Evolutionary conservation across 2,888 invertebrate genomes (phyloP).

Genomic region (Pristionchus exspectatus): DNA sequence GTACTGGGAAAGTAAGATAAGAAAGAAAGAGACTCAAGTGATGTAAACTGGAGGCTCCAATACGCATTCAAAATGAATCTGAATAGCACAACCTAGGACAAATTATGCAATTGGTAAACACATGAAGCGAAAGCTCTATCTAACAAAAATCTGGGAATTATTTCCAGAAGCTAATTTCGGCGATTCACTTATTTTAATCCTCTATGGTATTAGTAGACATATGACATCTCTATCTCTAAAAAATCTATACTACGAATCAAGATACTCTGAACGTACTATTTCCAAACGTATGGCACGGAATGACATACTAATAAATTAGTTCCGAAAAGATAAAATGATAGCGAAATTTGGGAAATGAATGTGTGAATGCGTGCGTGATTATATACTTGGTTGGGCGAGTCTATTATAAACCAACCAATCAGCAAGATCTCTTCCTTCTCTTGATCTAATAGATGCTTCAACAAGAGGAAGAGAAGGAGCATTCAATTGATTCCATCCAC

Average conservation of each 20-base stretch:
- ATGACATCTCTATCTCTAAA: constrained; percentile 24
- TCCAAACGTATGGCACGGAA: constrained; percentile 7
- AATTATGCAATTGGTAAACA: constrained; percentile 37
- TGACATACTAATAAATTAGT: not conserved
- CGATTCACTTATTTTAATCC: constrained; percentile 8
- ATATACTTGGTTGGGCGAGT: constrained; percentile 58
- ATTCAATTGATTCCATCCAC: constrained; percentile 68
- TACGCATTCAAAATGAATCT: constrained; percentile 41
- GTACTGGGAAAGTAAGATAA: not conserved
- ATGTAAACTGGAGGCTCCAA: constrained; percentile 6
- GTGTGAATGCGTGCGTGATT: not conserved
- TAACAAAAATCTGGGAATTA: not conserved
- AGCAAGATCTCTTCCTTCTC: constrained; percentile 67
- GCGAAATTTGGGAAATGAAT: not conserved
- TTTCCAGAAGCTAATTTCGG: not conserved
- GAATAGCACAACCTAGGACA: constrained; percentile 20
- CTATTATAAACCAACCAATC: constrained; percentile 70
- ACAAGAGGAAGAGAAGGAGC: constrained; percentile 67
- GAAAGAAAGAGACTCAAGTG: constrained; percentile 30
- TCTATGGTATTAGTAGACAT: constrained; percentile 35
- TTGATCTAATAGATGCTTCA: constrained; percentile 66
- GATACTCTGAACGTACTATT: constrained; percentile 5
- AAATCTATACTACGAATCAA: constrained; percentile 27
- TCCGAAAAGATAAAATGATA: not conserved
- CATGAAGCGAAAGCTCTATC: constrained; percentile 19